A percentile compares a stretch with the other conserved stretches of the same genome.
Evolutionary conservation across 2,113 vertebrate genomes (phyloP).

Genomic region (Girardinichthys multiradiatus): DNA sequence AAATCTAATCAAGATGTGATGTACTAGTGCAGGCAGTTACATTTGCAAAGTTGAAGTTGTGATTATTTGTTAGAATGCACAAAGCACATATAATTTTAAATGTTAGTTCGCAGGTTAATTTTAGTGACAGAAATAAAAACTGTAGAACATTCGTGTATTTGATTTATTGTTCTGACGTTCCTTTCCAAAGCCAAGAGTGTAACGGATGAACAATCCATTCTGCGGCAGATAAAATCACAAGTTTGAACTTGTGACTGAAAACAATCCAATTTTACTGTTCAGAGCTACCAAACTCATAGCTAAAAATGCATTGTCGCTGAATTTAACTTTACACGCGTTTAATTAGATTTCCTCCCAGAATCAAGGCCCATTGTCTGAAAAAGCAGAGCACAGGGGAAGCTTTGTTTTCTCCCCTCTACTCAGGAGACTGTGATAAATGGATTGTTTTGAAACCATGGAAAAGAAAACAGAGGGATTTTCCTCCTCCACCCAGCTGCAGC

Average conservation of each 20-base stretch:
- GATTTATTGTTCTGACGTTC: background rate
- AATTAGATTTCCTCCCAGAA: constrained; percentile 11
- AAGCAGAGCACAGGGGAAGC: constrained; percentile 42
- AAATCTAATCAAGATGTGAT: too few species aligned
- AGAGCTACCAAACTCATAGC: background rate
- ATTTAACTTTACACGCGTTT: constrained; percentile 3
- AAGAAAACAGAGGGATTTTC: constrained; percentile 64
- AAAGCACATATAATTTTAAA: background rate
- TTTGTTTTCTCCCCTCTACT: constrained; percentile 51
- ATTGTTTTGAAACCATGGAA: constrained; percentile 78
- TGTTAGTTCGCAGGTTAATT: background rate
- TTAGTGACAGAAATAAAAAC: background rate
- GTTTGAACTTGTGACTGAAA: constrained; percentile 1
- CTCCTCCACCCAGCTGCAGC: constrained; percentile 57
- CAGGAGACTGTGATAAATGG: constrained; percentile 23
- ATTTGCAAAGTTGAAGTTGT: background rate
- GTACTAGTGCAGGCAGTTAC: too few species aligned
- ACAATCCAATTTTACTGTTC: background rate
- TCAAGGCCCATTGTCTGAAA: background rate
- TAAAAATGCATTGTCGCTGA: background rate
- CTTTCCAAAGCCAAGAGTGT: too few species aligned
- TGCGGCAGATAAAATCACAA: background rate
- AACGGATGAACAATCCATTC: background rate
- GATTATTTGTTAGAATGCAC: background rate
- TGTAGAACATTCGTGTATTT: background rate